Evolutionary conservation across 2,797 vertebrate species (phyloP).

Genomic region (Sebastolobus altivelis): DNA sequence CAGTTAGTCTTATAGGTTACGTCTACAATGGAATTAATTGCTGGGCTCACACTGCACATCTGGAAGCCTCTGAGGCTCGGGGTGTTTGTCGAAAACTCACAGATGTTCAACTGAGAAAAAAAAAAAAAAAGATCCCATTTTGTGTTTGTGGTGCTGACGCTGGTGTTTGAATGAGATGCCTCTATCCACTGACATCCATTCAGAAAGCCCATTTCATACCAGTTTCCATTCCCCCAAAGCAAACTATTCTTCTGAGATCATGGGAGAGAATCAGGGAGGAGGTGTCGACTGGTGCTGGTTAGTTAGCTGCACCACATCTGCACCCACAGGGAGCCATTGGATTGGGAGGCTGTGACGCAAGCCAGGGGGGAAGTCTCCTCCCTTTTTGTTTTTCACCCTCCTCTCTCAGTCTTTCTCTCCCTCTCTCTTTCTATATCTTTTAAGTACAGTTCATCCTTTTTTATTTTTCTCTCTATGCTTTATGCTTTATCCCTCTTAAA

Average conservation of each 20-base stretch:
- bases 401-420: constrained; percentile 4
- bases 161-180: constrained; percentile 17
- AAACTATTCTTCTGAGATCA: constrained; percentile 36
- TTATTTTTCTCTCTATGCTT: constrained; percentile 62
- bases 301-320: constrained; percentile 88
- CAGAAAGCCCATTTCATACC: constrained; percentile 24
- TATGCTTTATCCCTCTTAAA: constrained; percentile 79
- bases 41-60: constrained; percentile 63
- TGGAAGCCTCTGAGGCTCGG: constrained; percentile 70
- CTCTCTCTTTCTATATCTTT: constrained; percentile 65
- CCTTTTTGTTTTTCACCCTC: constrained; percentile 65
- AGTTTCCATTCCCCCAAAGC: constrained; percentile 75
- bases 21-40: constrained; percentile 64
- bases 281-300: constrained; percentile 76
- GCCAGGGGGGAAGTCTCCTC: constrained; percentile 53
- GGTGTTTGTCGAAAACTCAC: constrained; percentile 67
- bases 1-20: constrained; percentile 5
- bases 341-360: constrained; percentile 67
- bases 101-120: constrained; percentile 68
- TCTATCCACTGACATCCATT: constrained; percentile 22
- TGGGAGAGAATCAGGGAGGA: constrained; percentile 80
- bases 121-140: constrained; percentile 43
- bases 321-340: constrained; percentile 91
- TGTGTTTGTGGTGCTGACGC: constrained; percentile 12
- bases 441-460: constrained; percentile 81